Evolutionary conservation across 2,888 invertebrate species (phyloP), one percentile per base, ranked within the genome.

Genomic region (Apoda limacodes): DNA sequence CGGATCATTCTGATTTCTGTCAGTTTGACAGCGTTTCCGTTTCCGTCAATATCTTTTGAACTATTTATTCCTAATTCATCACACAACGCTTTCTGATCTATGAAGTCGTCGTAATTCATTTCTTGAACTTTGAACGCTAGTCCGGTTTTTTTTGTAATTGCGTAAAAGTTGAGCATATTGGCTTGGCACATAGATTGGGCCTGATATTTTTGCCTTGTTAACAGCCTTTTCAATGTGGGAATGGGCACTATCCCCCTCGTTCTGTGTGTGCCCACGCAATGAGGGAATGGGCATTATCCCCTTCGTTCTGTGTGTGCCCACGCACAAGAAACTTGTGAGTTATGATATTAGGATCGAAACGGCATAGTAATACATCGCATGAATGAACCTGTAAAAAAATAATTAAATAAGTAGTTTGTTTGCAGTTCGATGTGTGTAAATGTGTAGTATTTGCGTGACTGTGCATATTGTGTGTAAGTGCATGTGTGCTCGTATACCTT

Each of bases 141-240:
- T 35, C 6, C 43, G 40, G 13, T 33, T 34, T 27, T 40, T 43
- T 22, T 45, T 43, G 4, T 34, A 34, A 25, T 28, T 29, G 14
- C 34, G 28, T 10, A 42, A 44, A 25, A 44, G 13, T 22, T 28
- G 23, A 11, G 40, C 29, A 9, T 44, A 42, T 28, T 48, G 46
- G 13, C 36, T 35, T n/a, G 28, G 28, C 9, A 21, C 21, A 30
- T 45, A 42, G 30, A 42, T 42, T 13, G 43, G 36, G 12, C 38
- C 35, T 19, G 22, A 17, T 35, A 28, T 31, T 12, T 42, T 25
- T 11, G 22, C 21, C 26, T 30, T 34, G 31, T 34, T 34, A 10
- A 45, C 33, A 11, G 38, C 13, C 25, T 35, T 29, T 21, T 42
- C 37, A 12, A 41, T 42, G 17, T 25, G 32, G 12, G 37, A 44